phyloP scores from a whole-genome alignment of 1,140 invertebrate genomes.

The Drosophila hydei region DNA sequence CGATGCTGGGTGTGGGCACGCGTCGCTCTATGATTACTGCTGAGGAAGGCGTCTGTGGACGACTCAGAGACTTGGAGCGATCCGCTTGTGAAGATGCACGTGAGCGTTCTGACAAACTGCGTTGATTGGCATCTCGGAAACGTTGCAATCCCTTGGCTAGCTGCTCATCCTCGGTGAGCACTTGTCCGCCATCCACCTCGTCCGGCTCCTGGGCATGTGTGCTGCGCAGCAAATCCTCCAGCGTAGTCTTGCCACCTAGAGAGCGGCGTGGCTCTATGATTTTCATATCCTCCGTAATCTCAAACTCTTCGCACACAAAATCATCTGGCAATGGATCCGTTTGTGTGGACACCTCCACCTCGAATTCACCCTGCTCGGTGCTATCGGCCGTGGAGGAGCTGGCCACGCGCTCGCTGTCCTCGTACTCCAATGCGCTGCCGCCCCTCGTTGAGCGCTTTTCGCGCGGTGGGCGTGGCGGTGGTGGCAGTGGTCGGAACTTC shows the following conservation, averaged over 20 bases:
- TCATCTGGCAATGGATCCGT: conserved; percentile 92
- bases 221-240: conserved; percentile 76
- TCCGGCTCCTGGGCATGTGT: conserved; percentile 53
- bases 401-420: conserved; percentile 74
- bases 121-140: conserved; percentile 85
- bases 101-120: conserved; percentile 85
- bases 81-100: conserved; percentile 85
- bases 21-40: conserved; percentile 86
- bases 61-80: conserved; percentile 85
- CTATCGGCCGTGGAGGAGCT: conserved; percentile 76
- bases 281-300: conserved; percentile 85
- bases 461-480: conserved; percentile 90
- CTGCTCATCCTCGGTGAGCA: conserved; percentile 81
- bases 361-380: conserved; percentile 78
- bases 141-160: conserved; percentile 80
- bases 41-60: conserved; percentile 86
- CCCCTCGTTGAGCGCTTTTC: conserved; percentile 84
- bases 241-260: conserved; percentile 51
- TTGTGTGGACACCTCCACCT: conserved; percentile 91
- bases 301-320: conserved; percentile 88
- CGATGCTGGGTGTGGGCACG: conserved; percentile 85
- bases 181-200: conserved; percentile 49
- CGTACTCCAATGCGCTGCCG: conserved; percentile 64
- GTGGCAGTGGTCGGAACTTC: conserved; percentile 91
- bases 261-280: conserved; percentile 69